Evolutionary conservation across 2,888 invertebrate genomes (phyloP).

Genomic region (Trissoscelio sp.): DNA sequence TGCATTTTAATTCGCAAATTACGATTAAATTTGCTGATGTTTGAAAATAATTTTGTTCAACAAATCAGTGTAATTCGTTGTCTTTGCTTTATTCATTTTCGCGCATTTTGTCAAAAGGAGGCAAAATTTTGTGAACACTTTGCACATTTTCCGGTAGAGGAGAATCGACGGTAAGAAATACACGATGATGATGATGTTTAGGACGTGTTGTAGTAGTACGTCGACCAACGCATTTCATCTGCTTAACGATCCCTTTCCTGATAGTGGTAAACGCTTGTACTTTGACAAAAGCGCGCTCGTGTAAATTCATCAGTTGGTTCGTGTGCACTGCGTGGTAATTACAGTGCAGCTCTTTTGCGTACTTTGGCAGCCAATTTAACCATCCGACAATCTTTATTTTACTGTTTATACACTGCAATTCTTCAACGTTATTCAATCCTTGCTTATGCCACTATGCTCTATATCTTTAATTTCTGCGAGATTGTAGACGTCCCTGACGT

Average conservation of each 20-base stretch:
- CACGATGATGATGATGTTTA: conserved; percentile 30
- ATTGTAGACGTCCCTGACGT: background rate
- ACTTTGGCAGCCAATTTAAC: conserved; percentile 10
- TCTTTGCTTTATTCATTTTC: too few species aligned
- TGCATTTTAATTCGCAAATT: too few species aligned
- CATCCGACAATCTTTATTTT: conserved; percentile 14
- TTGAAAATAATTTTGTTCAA: too few species aligned
- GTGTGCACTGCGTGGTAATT: conserved; percentile 21
- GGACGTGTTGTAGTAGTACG: conserved; percentile 18
- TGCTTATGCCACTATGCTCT: background rate
- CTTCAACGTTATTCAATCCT: background rate
- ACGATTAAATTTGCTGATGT: too few species aligned
- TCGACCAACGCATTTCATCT: conserved; percentile 40
- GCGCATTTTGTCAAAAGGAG: too few species aligned
- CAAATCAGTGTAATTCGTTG: too few species aligned
- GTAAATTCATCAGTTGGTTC: conserved; percentile 30
- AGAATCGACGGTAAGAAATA: conserved; percentile 16
- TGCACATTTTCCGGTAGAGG: background rate
- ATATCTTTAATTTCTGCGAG: background rate
- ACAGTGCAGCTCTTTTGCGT: conserved; percentile 18
- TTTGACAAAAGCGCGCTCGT: conserved; percentile 33
- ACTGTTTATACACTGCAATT: background rate
- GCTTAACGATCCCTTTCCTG: conserved; percentile 42
- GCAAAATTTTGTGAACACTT: conserved; percentile 4
- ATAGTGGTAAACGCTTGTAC: conserved; percentile 46